Evolutionary conservation across 2,113 vertebrate species (phyloP).

Genomic region (Sterrhoptilus dennistouni): DNA sequence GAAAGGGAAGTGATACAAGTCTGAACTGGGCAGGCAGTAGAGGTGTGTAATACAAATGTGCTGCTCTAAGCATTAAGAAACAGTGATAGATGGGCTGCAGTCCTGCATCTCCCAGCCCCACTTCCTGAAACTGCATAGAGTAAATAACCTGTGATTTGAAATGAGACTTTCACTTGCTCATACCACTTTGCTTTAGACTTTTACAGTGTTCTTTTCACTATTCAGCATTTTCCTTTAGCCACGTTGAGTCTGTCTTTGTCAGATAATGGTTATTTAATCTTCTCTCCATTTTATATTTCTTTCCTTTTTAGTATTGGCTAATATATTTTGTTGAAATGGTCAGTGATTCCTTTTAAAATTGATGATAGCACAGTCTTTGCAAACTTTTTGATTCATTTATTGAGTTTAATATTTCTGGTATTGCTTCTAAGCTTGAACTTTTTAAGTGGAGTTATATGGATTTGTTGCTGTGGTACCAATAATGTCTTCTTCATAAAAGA

Average conservation of each 20-base stretch:
- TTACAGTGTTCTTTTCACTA: neutral
- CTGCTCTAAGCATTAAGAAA: neutral
- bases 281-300: neutral
- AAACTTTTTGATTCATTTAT: neutral
- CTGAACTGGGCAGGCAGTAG: neutral
- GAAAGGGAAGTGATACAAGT: neutral
- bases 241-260: neutral
- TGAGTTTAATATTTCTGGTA: neutral
- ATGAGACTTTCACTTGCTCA: neutral
- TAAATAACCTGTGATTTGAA: constrained; percentile 28
- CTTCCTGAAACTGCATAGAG: neutral
- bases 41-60: neutral
- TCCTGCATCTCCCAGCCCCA: neutral
- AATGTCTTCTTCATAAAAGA: neutral
- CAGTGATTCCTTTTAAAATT: neutral
- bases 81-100: neutral
- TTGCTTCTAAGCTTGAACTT: neutral
- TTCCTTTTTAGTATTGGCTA: neutral
- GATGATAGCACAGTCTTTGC: neutral
- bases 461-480: neutral
- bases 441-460: neutral
- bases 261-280: neutral
- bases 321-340: neutral
- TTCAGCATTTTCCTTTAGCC: neutral
- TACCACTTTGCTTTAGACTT: neutral